These are phyloP conservation scores for Acanthaster planci DNA, from an alignment of 35 echinoderm and acorn worm species.

Conservation along the genomic window DNA sequence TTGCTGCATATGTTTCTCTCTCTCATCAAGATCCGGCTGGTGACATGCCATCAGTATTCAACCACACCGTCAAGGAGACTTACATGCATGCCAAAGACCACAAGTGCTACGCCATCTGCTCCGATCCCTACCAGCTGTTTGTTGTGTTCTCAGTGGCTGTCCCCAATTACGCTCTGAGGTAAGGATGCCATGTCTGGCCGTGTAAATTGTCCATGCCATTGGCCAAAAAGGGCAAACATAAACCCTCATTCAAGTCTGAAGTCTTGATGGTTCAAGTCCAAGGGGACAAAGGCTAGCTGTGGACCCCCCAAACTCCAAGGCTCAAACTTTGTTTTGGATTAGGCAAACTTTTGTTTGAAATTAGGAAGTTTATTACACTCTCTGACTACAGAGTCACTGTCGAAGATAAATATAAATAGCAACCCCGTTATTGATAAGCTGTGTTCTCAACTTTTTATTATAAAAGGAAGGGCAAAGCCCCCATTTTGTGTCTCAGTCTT, in stretches of 20 bases:
- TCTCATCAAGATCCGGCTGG: constrained; percentile 61
- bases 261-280: not conserved
- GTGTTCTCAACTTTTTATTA: no score
- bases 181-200: not conserved
- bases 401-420: no score
- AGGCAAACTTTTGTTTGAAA: not conserved
- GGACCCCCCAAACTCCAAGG: not conserved
- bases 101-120: constrained; percentile 83
- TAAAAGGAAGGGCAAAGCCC: no score
- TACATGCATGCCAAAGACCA: constrained; percentile 89
- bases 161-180: constrained; percentile 94
- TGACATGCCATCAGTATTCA: constrained; percentile 17
- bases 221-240: no score
- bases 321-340: not conserved
- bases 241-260: no score
- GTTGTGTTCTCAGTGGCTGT: constrained; percentile 82
- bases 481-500: no score
- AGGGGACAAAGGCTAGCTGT: not conserved
- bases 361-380: not conserved
- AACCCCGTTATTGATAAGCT: no score
- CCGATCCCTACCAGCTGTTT: constrained; percentile 64
- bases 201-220: no score
- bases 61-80: constrained; percentile 76
- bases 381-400: no score
- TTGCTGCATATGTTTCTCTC: not conserved